A percentile compares a stretch with the other conserved stretches of the same genome.
These are phyloP conservation scores for Excalfactoria chinensis DNA, from an alignment of 2,113 vertebrate species.

Conservation along the genomic window DNA sequence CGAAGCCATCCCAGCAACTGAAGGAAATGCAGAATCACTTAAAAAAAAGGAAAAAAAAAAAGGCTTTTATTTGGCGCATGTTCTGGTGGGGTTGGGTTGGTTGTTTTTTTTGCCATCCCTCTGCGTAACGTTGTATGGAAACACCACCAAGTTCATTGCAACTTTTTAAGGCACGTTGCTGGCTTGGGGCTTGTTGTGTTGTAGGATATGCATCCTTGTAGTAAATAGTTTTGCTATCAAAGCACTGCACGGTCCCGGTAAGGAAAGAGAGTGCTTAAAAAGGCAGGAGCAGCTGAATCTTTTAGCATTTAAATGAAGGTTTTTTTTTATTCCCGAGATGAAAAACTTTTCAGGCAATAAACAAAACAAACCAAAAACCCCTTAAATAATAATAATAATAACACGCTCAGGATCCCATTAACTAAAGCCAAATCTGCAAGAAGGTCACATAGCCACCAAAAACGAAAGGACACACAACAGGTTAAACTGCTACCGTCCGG, in stretches of 20 bases:
- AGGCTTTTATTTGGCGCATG: constrained; percentile 17
- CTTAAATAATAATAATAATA: background rate
- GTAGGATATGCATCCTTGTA: background rate
- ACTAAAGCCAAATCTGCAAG: background rate
- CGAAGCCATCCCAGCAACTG: constrained; percentile 18
- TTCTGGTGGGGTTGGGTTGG: background rate
- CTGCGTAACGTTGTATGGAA: background rate
- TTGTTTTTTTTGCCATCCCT: background rate
- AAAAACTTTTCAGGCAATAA: constrained; percentile 45
- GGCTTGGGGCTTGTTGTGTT: constrained; percentile 32
- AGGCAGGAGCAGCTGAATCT: constrained; percentile 20
- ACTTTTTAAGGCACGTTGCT: constrained; percentile 26
- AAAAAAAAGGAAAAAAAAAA: background rate
- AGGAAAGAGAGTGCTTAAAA: constrained; percentile 10
- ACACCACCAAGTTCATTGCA: constrained; percentile 36
- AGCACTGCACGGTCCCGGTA: background rate
- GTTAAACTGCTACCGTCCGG: constrained; percentile 60
- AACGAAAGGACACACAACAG: constrained; percentile 67
- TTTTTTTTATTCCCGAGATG: background rate
- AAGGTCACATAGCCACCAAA: constrained; percentile 16
- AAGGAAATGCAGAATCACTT: constrained; percentile 38
- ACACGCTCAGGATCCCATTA: background rate
- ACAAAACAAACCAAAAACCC: background rate
- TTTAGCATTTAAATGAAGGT: constrained; percentile 57
- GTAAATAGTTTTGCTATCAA: background rate